Base-by-base conservation (phyloP, 2,888 invertebrate species). In the Drosophila sordidapex region DNA sequence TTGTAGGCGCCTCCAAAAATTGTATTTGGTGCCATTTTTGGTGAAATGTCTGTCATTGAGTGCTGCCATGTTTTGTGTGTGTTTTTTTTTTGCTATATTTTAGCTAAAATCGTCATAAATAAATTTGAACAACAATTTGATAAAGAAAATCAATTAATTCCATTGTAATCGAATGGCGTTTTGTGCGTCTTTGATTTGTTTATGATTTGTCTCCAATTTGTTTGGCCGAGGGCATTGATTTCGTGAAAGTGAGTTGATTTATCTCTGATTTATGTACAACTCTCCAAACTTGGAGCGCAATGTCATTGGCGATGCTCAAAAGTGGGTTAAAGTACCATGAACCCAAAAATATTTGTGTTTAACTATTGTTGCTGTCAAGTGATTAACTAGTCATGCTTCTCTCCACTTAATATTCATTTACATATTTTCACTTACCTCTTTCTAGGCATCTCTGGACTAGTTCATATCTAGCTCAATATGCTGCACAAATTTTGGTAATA, bases 41-140 rank as follows among this genome's bases (percentile, higher is more conserved):
- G 89, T 76, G 79, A 86, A 82, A 76, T 70, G 59, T 65, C 59
- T 74, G 79, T 69, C 76, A 76, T 82, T 87, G 87, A 76, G 59
- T 67, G 66, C 62, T 43, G 40, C 49, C 49, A 38, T 27, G 53
- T 64, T 58, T 69, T 43, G 63, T 51, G 15, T 25, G 8, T 13
- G 8, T 25, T 46, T 15, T 15, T 36, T 15, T 15, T 15, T 13
- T 21, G 8, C 25, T 25, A 25, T 48, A 56, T 72, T 59, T 52
- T 58, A 76, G 88, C 85, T 76, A 76, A 83, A 83, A 89, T 71
- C 72, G 74, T 74, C 83, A 89, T 87, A 84, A 89, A 79, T 76
- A 74, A 74, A 77, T 70, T 66, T 52, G 46, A 65, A 73, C 78
- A 79, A 48, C 64, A 67, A 74, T 60, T 70, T 56, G 66, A 70